A percentile compares a stretch with the other conserved stretches of the same genome.
phyloP scores from a whole-genome alignment of 2,797 vertebrate genomes.

The Natrix natrix region DNA sequence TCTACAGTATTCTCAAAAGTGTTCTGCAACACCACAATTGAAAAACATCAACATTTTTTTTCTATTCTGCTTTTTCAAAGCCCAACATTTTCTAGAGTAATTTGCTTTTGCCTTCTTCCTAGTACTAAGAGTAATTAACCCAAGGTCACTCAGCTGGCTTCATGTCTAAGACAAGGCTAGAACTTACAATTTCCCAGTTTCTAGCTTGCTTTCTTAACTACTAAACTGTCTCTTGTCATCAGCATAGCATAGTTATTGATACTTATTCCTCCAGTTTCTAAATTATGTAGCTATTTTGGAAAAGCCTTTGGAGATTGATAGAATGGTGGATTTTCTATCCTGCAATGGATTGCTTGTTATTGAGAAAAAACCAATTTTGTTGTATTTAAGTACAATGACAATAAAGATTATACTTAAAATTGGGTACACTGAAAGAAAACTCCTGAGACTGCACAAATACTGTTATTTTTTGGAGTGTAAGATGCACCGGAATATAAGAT shows the following conservation, averaged over 20 bases:
- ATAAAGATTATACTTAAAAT: too few species aligned
- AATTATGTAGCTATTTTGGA: not conserved
- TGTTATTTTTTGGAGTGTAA: too few species aligned
- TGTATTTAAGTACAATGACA: too few species aligned
- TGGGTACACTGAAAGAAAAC: not conserved
- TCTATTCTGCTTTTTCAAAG: not conserved
- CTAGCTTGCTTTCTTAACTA: not conserved
- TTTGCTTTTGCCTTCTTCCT: not conserved
- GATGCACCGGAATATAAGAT: too few species aligned
- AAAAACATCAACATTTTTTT: not conserved
- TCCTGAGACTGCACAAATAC: not conserved
- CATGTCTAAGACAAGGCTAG: not conserved
- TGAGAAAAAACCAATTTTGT: not conserved
- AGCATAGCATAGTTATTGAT: not conserved
- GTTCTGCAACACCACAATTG: not conserved
- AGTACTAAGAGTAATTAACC: not conserved
- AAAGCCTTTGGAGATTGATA: not conserved
- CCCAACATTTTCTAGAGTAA: not conserved
- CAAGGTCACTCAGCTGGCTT: not conserved
- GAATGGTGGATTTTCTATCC: not conserved
- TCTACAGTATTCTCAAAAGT: not conserved
- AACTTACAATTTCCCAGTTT: not conserved
- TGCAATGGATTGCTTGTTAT: not conserved
- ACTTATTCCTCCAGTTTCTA: not conserved
- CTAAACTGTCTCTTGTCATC: not conserved